Evolutionary conservation across 1,140 invertebrate genomes (phyloP), one percentile per base, ranked within the genome.

Genomic region (Caenorhabditis inopinata): DNA sequence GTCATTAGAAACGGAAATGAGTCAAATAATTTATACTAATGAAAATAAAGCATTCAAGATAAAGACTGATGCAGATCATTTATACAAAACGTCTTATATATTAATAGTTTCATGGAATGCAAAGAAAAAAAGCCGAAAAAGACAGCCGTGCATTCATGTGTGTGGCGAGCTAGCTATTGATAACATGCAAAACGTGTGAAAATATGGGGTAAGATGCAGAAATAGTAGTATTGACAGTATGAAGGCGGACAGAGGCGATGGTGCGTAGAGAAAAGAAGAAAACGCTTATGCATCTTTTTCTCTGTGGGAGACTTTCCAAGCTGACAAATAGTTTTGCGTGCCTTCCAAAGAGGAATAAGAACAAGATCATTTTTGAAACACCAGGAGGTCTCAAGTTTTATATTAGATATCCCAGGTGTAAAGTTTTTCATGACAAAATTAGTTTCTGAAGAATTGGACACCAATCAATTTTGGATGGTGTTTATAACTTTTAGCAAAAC

Each of bases 1-100:
- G 58, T 68, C 58, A 68, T 68, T 68, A 68, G 58, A 68, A 68
- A 68, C 58, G 58, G 58, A 68, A 68, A 68, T 68, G 58, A 68
- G 58, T 68, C 58, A 68, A 68, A 29, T 29, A 16, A 9, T 32
- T 68, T 38, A 23, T 4, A 27, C 23, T 68, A 68, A 68, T 68
- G 58, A 68, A 32, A 42, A 11, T 51, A 23, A 14, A 51, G 18
- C 51, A 14, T 58, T 58, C 51, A 58, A 58, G 27, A n/a, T n/a
- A 29, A 23, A 25, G 21, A 25, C 7, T 23, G 21, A 9, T 51
- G 4, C 5, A 51, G 27, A 14, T n/a, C n/a, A 51, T 1, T 6
- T 9, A 25, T 25, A 51, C 18, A 51, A 51, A 51, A 51, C 51
- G 35, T n/a, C 27, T 58, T 32, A 32, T 25, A 32, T 58, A 32